Evolutionary conservation across 2,797 vertebrate genomes (phyloP).

Genomic region (Eulemur coronatus): DNA sequence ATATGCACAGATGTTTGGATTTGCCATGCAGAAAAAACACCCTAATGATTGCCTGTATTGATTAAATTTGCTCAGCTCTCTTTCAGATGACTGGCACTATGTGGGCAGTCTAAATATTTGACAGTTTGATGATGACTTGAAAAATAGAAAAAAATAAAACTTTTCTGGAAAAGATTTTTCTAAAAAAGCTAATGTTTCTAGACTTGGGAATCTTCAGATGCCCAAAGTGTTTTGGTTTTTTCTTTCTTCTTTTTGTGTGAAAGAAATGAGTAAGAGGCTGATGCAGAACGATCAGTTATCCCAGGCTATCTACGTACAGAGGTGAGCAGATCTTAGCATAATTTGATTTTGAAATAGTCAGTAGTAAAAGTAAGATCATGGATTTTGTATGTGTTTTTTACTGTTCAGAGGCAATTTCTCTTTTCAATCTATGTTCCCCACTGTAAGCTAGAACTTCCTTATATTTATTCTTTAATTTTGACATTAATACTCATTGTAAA

Average conservation of each 20-base stretch:
- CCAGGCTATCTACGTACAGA: not conserved
- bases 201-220: not conserved
- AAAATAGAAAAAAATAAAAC: not conserved
- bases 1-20: slow-evolving; percentile 49
- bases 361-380: not conserved
- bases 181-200: not conserved
- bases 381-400: not conserved
- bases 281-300: not conserved
- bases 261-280: not conserved
- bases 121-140: not conserved
- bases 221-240: not conserved
- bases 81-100: not conserved
- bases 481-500: not conserved
- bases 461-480: not conserved
- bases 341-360: not conserved
- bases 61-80: not conserved
- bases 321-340: not conserved
- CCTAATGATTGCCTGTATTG: not conserved
- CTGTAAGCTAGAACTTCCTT: not conserved
- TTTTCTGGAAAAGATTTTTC: not conserved
- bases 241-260: not conserved
- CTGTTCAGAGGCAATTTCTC: not conserved
- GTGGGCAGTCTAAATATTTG: not conserved
- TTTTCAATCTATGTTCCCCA: not conserved
- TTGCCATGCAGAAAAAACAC: slow-evolving; percentile 58